Evolutionary conservation across 2,888 invertebrate species (phyloP), one percentile per base, ranked within the genome.

Genomic region (Drosophila emarginata): DNA sequence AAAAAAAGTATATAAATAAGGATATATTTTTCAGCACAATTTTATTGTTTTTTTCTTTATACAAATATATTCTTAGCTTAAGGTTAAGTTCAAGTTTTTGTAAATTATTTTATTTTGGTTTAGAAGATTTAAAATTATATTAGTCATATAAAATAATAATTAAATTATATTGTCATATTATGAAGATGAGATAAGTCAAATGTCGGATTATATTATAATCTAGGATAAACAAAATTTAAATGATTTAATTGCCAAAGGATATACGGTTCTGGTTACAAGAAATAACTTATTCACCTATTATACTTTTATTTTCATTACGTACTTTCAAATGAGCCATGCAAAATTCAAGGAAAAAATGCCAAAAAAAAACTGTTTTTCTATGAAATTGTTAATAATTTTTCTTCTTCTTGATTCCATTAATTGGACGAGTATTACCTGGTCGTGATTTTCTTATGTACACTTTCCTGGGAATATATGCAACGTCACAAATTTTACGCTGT

Each of bases 401-500:
- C 18, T 7, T 15, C 11, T 18, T 15, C 37, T 12, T 36, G 36
- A 39, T 23, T 36, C 23, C n/a, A 37, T 21, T n/a, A 23, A n/a
- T 57, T 56, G 32, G 15, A 56, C 36, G 52, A 52, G 6, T 52
- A 52, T 21, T 26, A 18, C 26, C 12, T 12, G 15, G 21, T 39
- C 37, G 39, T 32, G 39, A 40, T 36, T 37, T 62, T 50, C 67
- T 75, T 63, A 75, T 75, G 62, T 62, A 54, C 21, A 57, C 65
- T 75, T 61, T 65, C 18, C 56, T 50, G 59, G 18, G 53, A 64
- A 57, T 14, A 14, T 26, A n/a, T 52, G 56, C 37, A 36, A 76
- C 76, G 76, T 72, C 76, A 76, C 72, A 61, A 56, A 45, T 57
- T 37, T 57, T 45, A 45, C 45, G 45, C 12, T 45, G 45, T 45